Evolutionary conservation across 2,113 vertebrate genomes (phyloP).

Genomic region (Martes martes): DNA sequence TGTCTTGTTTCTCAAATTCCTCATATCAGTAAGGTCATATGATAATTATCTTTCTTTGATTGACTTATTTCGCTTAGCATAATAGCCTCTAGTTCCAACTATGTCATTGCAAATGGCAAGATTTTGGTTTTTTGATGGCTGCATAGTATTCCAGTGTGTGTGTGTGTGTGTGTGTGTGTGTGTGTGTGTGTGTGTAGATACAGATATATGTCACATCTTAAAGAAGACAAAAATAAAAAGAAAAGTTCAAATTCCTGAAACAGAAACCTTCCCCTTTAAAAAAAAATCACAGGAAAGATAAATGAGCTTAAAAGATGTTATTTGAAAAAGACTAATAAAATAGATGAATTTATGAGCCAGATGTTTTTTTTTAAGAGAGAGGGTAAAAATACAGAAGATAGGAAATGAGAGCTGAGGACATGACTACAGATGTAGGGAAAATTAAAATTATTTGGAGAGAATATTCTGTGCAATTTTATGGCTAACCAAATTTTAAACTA

Average conservation of each 20-base stretch:
- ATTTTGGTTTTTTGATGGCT: too few species aligned
- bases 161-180: too few species aligned
- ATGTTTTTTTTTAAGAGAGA: background rate
- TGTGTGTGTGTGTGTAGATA: too few species aligned
- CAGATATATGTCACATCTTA: too few species aligned
- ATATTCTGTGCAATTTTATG: background rate
- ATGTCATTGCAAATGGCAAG: too few species aligned
- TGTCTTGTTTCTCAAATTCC: too few species aligned
- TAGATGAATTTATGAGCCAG: background rate
- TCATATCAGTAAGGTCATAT: too few species aligned
- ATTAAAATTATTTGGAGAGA: background rate
- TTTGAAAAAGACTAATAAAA: background rate
- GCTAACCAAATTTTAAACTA: background rate
- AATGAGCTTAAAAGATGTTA: background rate
- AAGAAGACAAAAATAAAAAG: background rate
- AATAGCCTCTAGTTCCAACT: too few species aligned
- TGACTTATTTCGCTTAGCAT: too few species aligned
- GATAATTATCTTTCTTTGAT: too few species aligned
- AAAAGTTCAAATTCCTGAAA: background rate
- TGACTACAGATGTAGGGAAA: background rate
- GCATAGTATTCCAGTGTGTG: too few species aligned
- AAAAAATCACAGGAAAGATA: background rate
- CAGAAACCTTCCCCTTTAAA: background rate
- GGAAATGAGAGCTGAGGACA: background rate
- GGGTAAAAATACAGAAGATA: background rate